Base-by-base conservation (phyloP, 2,113 vertebrate genomes). In the Spea multiplicata region DNA sequence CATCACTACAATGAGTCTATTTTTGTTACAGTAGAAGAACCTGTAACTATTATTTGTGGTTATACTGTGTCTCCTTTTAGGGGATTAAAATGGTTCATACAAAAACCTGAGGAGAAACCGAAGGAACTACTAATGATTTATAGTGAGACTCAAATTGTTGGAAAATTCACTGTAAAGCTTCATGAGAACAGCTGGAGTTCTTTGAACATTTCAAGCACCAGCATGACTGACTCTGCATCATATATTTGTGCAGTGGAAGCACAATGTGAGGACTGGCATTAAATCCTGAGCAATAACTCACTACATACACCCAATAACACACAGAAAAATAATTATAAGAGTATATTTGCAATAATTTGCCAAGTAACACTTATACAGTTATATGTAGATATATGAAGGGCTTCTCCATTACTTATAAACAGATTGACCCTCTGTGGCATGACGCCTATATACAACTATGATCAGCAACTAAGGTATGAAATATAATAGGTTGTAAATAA, bases 21-120 rank as follows among this genome's bases (percentile, higher is more conserved):
- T 30, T 45, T n/a, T 61, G 66, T 59, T 59, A 16, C 52, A 3
- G 78, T 81, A 47, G 69, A 80, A 3, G 69, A 78, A 3, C 0
- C 13, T 12, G 52, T 76, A 12, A 65, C 17, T 2, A 16, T 86
- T 57, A 1, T 14, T 0, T 87, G 81, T 47, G 44, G 30, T 2
- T 85, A 80, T 74, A 78, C 82, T 6, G 71, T 8, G 13, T 73
- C 6, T n/a, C 8, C 0, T 67, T 0, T 0, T 5, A 57, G 0
- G 17, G 46, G 0, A 71, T 55, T 82, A 3, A 17, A 67, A 6
- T 82, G 77, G 83, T 82, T 82, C 44, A 80, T 73, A 44, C 81
- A 74, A 13, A 5, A 2, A n/a, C 75, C 49, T 17, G 62, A 9
- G 13, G 66, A 72, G 1, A 5, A 3, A 0, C 78, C 81, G 70